Conservation (phyloP, 2,888 invertebrate species). For the Liposcelis brunnea region DNA sequence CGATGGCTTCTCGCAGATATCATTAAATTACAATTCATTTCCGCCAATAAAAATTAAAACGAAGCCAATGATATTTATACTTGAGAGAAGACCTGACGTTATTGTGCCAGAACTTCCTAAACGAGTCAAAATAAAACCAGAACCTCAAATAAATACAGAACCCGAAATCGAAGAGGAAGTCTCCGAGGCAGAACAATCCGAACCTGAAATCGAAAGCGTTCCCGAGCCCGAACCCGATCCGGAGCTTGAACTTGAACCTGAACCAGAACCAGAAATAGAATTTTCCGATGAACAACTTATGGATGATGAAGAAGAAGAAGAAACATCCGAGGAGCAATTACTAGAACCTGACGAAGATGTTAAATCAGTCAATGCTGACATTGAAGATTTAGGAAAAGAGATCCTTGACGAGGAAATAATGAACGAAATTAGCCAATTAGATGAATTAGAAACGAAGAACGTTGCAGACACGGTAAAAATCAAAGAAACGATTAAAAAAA, state of each 20-base stretch:
- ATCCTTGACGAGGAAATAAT: constrained; percentile 5
- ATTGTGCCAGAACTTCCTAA: constrained; percentile 17
- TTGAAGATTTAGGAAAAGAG: constrained; percentile 8
- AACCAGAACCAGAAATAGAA: background rate
- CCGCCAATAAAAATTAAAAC: constrained; percentile 67
- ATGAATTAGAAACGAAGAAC: background rate
- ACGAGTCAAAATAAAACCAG: too few relatives aligned
- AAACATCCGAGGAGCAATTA: too few relatives aligned
- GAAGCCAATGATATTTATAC: constrained; percentile 62
- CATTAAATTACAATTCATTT: constrained; percentile 58
- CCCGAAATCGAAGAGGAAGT: too few relatives aligned
- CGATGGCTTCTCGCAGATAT: constrained; percentile 67
- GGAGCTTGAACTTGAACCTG: background rate
- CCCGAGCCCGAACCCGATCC: background rate
- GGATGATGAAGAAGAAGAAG: too few relatives aligned
- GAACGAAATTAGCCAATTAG: background rate
- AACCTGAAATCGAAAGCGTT: too few relatives aligned
- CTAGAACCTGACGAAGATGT: too few relatives aligned
- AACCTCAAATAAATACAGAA: too few relatives aligned
- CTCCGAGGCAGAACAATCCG: too few relatives aligned
- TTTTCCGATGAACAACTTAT: too few relatives aligned
- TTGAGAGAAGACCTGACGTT: constrained; percentile 46
- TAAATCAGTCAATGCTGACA: too few relatives aligned
- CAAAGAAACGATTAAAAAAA: too few relatives aligned
- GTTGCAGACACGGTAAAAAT: too few relatives aligned